Evolutionary conservation across 35 echinoderm and acorn worm species (phyloP).

Genomic region (Amphiura filiformis): DNA sequence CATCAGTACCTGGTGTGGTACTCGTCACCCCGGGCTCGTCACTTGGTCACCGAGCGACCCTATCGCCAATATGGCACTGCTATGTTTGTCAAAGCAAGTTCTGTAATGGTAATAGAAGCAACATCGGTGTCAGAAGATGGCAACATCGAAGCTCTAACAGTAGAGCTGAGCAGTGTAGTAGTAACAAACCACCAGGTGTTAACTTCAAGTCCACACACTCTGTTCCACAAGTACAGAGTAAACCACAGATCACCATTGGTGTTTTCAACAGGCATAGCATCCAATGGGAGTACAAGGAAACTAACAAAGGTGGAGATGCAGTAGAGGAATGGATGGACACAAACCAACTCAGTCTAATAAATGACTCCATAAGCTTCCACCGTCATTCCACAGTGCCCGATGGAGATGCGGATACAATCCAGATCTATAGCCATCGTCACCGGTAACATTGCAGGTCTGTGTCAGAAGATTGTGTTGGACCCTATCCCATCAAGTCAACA

Average conservation of each 20-base stretch:
- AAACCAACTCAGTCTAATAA: conserved; percentile 29
- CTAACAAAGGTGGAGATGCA: conserved; percentile 42
- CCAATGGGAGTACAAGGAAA: conserved; percentile 48
- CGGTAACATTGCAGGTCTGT: conserved; percentile 21
- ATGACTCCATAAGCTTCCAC: conserved; percentile 39
- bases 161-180: background rate
- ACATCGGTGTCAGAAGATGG: too few species aligned
- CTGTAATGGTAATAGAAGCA: background rate
- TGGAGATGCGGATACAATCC: conserved; percentile 60
- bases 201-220: background rate
- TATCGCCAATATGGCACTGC: background rate
- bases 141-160: background rate
- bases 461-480: conserved; percentile 16
- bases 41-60: background rate
- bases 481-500: conserved; percentile 27
- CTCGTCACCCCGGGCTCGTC: too few species aligned
- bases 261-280: conserved; percentile 38
- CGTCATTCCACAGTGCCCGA: conserved; percentile 39
- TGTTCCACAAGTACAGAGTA: background rate
- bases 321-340: conserved; percentile 29
- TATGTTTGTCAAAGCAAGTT: background rate
- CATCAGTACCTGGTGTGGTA: too few species aligned
- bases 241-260: conserved; percentile 37
- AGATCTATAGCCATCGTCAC: conserved; percentile 25
- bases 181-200: background rate